Base-by-base conservation (phyloP, 2,888 invertebrate genomes). In the Calameuta idolon region DNA sequence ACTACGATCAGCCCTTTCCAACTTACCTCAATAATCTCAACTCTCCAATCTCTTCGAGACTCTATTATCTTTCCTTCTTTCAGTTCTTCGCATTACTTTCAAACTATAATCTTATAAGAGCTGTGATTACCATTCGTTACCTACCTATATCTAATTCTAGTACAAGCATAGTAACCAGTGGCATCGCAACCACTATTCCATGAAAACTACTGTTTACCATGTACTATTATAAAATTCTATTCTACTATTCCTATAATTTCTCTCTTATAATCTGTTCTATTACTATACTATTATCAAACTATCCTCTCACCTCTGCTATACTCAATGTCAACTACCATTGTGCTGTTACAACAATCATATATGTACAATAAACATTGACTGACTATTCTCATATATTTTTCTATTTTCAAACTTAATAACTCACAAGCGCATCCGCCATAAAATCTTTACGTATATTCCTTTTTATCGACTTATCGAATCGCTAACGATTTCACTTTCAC, bases 381-480 rank as follows among this genome's bases (percentile, higher is more conserved):
- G 71, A 71, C 33, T 71, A 33, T 71, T 71, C 71, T 33, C 71
- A 71, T 71, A 55, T 34, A 11, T 75, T 4, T 75, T n/a, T 77
- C 34, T 73, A 75, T 75, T 73, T 30, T 37, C 75, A 37, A n/a
- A 11, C 55, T n/a, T n/a, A 55, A 55, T 55, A 23, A 55, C 55
- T 55, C 55, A 55, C 55, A 40, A 5, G 40, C 40, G 23, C 9
- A 40, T 40, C 40, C 15, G 40, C 23, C 2, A 5, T 40, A 15
- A 40, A 40, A 15, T 23, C 40, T 40, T 40, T 40, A 40, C 40
- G 40, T 4, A 40, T 40, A 23, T 55, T 15, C 5, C 74, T 76
- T 82, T 79, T 73, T 33, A 77, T 79, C 79, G 80, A 77, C 80
- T 74, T 75, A 77, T 80, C 68, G 34, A 35, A 73, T 76, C 33